Conservation (phyloP, 2,113 vertebrate species). For the Ancistrus triradiatus region DNA sequence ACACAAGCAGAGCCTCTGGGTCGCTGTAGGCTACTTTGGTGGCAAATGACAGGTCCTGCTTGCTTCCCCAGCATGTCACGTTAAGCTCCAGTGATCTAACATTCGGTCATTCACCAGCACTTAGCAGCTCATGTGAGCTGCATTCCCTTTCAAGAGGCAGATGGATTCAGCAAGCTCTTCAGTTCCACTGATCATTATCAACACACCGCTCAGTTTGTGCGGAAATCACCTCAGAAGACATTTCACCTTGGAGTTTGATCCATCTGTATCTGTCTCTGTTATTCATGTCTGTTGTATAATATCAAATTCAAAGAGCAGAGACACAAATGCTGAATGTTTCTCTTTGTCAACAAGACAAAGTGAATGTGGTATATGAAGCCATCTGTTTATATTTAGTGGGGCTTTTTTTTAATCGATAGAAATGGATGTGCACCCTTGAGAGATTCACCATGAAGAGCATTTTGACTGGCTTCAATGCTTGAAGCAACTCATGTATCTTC, state of each 20-base stretch:
- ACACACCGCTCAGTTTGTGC: conserved; percentile 27
- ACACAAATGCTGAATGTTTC: conserved; percentile 19
- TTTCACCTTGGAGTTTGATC: conserved; percentile 38
- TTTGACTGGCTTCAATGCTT: conserved; percentile 46
- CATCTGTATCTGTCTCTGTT: conserved; percentile 29
- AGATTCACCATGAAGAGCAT: conserved; percentile 20
- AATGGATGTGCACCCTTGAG: conserved; percentile 41
- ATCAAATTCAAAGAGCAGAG: conserved; percentile 24
- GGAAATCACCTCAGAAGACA: conserved; percentile 26
- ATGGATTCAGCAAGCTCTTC: conserved; percentile 28
- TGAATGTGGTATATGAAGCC: conserved; percentile 3
- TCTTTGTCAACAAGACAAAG: conserved; percentile 10
- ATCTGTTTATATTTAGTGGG: conserved; percentile 18
- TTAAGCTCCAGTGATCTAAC: conserved; percentile 45
- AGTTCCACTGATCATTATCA: conserved; percentile 36
- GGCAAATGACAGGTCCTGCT: conserved; percentile 68
- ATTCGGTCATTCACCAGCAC: conserved; percentile 61
- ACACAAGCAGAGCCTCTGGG: conserved; percentile 71
- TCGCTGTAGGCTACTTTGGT: conserved; percentile 69
- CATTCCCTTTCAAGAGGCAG: conserved; percentile 17
- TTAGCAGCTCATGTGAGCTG: conserved; percentile 44
- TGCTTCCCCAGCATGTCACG: conserved; percentile 54
- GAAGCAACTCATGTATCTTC: conserved; percentile 42
- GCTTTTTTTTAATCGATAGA: conserved; percentile 12
- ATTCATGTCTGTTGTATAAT: conserved; percentile 16